Percentiles rank a stretch among this genome's conserved stretches.
These are phyloP conservation scores for Stomatorhinus ivindoensis DNA, from an alignment of 2,113 vertebrate species.

Conservation along the genomic window DNA sequence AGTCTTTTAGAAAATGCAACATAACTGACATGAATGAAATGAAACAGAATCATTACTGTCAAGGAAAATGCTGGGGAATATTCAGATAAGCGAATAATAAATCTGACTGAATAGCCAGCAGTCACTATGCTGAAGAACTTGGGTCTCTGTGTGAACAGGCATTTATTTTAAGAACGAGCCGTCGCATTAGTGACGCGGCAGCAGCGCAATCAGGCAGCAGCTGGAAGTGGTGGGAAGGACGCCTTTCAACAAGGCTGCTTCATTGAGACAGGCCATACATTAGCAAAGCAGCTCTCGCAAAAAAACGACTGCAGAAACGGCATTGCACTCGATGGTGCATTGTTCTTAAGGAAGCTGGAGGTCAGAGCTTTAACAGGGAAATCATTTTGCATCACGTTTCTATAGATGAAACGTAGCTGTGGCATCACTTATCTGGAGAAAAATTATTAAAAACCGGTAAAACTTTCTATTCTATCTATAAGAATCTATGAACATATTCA, in stretches of 20 bases:
- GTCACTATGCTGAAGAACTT: background rate
- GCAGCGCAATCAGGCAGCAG: background rate
- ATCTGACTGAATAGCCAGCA: background rate
- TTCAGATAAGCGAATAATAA: background rate
- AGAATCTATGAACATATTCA: background rate
- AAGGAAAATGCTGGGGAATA: background rate
- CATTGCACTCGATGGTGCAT: constrained; percentile 2
- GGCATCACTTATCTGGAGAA: background rate
- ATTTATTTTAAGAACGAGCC: background rate
- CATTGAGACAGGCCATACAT: background rate
- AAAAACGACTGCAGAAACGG: background rate
- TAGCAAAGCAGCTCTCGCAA: background rate
- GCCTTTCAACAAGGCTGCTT: background rate
- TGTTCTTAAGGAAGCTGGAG: constrained; percentile 29
- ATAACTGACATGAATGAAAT: background rate
- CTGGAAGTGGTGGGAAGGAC: background rate
- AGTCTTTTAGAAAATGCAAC: background rate
- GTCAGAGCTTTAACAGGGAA: constrained; percentile 19
- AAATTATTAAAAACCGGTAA: background rate
- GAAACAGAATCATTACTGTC: background rate
- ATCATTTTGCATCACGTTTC: constrained; percentile 24
- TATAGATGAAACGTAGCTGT: constrained; percentile 3
- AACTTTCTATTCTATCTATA: background rate
- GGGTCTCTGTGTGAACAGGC: background rate
- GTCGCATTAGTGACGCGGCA: background rate